Evolutionary conservation across 2,888 invertebrate genomes (phyloP).

Genomic region (Harpagoxenus sublaevis): DNA sequence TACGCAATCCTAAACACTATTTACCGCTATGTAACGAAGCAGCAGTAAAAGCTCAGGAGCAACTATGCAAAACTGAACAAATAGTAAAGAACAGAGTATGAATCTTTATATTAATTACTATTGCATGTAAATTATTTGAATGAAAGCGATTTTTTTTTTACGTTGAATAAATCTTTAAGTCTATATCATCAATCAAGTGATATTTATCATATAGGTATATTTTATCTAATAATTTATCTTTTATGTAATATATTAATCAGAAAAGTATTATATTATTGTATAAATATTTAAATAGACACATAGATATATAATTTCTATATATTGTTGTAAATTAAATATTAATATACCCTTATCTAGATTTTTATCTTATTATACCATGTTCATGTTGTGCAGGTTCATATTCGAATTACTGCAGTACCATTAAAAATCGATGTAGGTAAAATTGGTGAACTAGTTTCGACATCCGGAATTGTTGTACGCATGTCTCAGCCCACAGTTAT

Average conservation of each 20-base stretch:
- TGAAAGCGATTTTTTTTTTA: not conserved
- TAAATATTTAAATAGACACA: not conserved
- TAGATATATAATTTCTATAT: not conserved
- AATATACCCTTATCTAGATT: not conserved
- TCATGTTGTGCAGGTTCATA: slow-evolving; percentile 74
- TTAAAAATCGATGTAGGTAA: slow-evolving; percentile 88
- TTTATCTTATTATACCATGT: not conserved
- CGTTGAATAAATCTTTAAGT: not conserved
- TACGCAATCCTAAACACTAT: slow-evolving; percentile 89
- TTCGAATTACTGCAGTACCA: slow-evolving; percentile 82
- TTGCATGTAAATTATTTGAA: not conserved
- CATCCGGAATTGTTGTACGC: slow-evolving; percentile 92
- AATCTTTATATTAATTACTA: not conserved
- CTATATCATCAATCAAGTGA: not conserved
- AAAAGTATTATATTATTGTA: not conserved
- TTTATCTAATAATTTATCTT: not conserved
- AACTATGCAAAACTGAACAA: slow-evolving; percentile 86
- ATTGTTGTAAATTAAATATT: not conserved
- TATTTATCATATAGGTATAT: not conserved
- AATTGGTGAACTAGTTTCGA: slow-evolving; percentile 82
- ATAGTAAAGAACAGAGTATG: slow-evolving; percentile 88
- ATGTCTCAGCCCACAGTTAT: slow-evolving; percentile 92
- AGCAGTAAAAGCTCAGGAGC: slow-evolving; percentile 89
- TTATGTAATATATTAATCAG: not conserved
- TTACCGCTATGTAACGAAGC: slow-evolving; percentile 90